Conservation (phyloP, 2,888 invertebrate species). For the Drosophila antonietae region DNA sequence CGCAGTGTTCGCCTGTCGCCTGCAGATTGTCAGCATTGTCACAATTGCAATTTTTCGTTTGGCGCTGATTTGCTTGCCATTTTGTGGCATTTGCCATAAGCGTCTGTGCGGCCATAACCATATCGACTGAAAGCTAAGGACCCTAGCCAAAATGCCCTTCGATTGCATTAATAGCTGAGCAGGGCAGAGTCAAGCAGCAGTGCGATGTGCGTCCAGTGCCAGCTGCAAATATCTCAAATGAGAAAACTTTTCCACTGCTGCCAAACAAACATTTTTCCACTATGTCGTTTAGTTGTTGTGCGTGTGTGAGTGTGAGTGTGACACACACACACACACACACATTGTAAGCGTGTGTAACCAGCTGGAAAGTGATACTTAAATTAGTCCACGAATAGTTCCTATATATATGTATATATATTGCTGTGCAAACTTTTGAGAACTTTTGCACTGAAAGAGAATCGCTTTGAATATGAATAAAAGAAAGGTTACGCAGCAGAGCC, state of each 20-base stretch:
- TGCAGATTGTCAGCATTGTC: slow-evolving; percentile 80
- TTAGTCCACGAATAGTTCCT: slow-evolving; percentile 14
- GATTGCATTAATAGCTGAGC: slow-evolving; percentile 65
- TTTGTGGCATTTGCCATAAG: slow-evolving; percentile 74
- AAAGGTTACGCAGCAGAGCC: neutral
- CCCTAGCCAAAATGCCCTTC: slow-evolving; percentile 65
- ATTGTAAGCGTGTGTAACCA: slow-evolving; percentile 29
- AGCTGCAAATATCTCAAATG: slow-evolving; percentile 73
- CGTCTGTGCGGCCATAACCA: slow-evolving; percentile 23
- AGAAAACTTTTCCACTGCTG: slow-evolving; percentile 66
- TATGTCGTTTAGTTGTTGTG: slow-evolving; percentile 28
- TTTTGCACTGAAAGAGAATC: slow-evolving; percentile 6
- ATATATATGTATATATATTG: neutral
- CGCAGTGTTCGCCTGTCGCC: slow-evolving; percentile 63
- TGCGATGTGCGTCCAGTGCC: slow-evolving; percentile 51
- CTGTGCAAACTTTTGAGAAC: neutral
- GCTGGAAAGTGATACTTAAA: slow-evolving; percentile 39
- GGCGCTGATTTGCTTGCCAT: slow-evolving; percentile 76
- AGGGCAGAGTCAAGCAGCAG: slow-evolving; percentile 2
- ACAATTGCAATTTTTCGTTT: slow-evolving; percentile 74
- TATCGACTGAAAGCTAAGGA: slow-evolving; percentile 22
- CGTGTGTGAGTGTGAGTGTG: slow-evolving; percentile 1
- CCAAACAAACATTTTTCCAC: slow-evolving; percentile 31
- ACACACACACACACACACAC: slow-evolving; percentile 28
- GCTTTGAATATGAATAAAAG: neutral